Conservation (phyloP, 64 coral and sea anemone species). For the Pocillopora damicornis region DNA sequence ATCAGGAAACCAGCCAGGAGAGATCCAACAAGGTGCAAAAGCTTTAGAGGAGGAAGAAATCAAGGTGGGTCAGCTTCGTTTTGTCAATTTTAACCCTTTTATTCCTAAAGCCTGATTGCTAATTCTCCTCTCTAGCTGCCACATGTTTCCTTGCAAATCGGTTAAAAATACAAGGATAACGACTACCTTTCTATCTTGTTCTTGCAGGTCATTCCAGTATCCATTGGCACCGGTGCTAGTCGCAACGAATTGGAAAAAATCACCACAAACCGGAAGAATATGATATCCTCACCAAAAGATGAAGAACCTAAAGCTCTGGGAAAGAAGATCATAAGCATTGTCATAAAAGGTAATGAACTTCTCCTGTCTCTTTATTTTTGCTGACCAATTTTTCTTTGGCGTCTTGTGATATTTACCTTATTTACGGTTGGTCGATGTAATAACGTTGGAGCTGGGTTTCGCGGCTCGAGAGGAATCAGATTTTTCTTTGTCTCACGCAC, state of each 20-base stretch:
- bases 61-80: constrained; percentile 13
- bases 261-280: constrained; percentile 44
- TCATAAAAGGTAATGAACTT: constrained; percentile 28
- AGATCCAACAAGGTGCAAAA: constrained; percentile 14
- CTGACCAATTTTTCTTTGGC: too few relatives aligned
- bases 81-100: neutral
- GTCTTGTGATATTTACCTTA: too few relatives aligned
- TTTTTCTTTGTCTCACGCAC: too few relatives aligned
- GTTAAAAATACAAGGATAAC: too few relatives aligned
- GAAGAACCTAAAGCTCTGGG: constrained; percentile 28
- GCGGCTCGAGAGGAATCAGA: too few relatives aligned
- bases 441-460: too few relatives aligned
- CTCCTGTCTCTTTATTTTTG: too few relatives aligned
- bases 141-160: too few relatives aligned
- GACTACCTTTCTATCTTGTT: neutral
- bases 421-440: too few relatives aligned
- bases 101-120: too few relatives aligned
- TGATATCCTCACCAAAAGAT: constrained; percentile 31
- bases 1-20: constrained; percentile 11
- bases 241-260: constrained; percentile 43
- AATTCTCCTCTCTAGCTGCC: too few relatives aligned
- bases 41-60: constrained; percentile 8
- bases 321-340: constrained; percentile 44
- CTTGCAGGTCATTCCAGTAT: constrained; percentile 44
- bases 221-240: constrained; percentile 42